These are phyloP conservation scores for Zaprionus davidi DNA, from an alignment of 1,140 invertebrate species.

Conservation along the genomic window DNA sequence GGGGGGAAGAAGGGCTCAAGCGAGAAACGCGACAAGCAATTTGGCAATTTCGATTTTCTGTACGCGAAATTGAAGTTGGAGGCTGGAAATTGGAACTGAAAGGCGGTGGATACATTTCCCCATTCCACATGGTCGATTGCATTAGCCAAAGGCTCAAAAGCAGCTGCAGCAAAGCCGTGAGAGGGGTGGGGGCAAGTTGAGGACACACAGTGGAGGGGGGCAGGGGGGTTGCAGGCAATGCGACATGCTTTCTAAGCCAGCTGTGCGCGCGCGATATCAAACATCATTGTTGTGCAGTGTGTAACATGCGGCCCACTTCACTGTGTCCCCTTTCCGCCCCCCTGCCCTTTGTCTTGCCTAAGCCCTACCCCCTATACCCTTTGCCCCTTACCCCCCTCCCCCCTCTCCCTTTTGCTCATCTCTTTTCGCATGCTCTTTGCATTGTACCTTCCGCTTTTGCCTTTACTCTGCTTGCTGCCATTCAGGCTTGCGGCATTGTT, in stretches of 20 bases:
- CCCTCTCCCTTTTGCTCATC: neutral
- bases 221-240: neutral
- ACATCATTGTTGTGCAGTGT: slow-evolving; percentile 44
- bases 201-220: neutral
- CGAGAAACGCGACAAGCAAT: slow-evolving; percentile 24
- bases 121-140: slow-evolving; percentile 34
- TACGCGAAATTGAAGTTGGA: slow-evolving; percentile 10
- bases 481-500: slow-evolving; percentile 21
- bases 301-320: slow-evolving; percentile 20
- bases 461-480: neutral
- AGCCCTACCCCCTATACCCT: neutral
- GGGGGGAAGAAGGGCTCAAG: neutral
- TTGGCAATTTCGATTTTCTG: slow-evolving; percentile 34
- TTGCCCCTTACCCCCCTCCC: too few relatives aligned
- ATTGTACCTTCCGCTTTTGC: slow-evolving; percentile 23
- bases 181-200: neutral
- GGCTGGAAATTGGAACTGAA: slow-evolving; percentile 7
- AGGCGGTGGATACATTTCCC: neutral
- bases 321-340: neutral
- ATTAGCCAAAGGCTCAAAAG: slow-evolving; percentile 27
- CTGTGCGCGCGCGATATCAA: slow-evolving; percentile 37
- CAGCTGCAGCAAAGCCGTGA: neutral
- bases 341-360: too few relatives aligned
- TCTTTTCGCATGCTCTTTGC: slow-evolving; percentile 5
- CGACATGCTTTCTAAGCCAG: slow-evolving; percentile 18